phyloP scores from a whole-genome alignment of 2,113 vertebrate genomes.

The Daboia siamensis region DNA sequence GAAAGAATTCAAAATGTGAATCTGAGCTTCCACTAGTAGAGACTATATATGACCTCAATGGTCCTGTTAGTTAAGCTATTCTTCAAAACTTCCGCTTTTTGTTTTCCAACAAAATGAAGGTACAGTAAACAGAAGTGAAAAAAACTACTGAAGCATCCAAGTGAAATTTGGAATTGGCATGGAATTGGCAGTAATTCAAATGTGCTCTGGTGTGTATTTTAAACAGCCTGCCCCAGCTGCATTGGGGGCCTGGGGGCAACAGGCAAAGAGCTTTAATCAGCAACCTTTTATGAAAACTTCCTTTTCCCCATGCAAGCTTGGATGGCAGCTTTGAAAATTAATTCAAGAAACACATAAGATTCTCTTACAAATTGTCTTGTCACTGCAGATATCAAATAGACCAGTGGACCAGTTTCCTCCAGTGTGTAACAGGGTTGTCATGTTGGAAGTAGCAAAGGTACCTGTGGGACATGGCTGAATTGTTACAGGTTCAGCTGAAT shows the following conservation, averaged over 20 bases:
- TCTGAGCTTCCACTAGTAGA: neutral
- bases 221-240: neutral
- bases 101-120: neutral
- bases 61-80: neutral
- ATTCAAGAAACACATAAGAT: neutral
- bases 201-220: neutral
- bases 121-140: neutral
- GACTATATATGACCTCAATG: neutral
- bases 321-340: neutral
- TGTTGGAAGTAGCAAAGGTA: conserved; percentile 63
- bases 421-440: conserved; percentile 72
- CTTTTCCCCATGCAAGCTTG: neutral
- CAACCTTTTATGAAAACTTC: neutral
- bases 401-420: conserved; percentile 76
- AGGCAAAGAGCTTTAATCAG: neutral
- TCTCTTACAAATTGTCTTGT: conserved; percentile 70
- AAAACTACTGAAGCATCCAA: neutral
- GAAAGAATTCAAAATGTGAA: neutral
- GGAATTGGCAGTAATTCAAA: too few species aligned
- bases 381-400: conserved; percentile 71
- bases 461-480: conserved; percentile 69
- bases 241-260: neutral
- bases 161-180: neutral
- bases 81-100: neutral
- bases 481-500: neutral